Evolutionary conservation across 2,888 invertebrate species (phyloP).

Genomic region (Coenonympha glycerion): DNA sequence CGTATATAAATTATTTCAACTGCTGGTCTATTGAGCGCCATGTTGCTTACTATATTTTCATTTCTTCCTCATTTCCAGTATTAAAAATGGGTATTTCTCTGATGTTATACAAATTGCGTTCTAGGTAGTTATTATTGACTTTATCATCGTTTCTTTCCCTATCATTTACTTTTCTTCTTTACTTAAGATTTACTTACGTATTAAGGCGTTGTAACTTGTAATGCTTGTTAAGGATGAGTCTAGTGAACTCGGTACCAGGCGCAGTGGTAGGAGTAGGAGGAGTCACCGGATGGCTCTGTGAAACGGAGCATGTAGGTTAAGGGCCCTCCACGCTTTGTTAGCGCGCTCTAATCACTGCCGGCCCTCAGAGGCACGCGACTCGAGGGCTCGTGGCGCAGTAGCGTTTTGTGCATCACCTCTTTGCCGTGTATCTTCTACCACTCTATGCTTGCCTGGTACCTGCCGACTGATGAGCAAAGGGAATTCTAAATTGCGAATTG

Average conservation of each 20-base stretch:
- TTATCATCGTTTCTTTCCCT: too few species aligned
- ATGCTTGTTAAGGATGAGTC: constrained; percentile 42
- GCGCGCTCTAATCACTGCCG: constrained; percentile 74
- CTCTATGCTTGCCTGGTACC: constrained; percentile 45
- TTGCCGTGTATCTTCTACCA: constrained; percentile 46
- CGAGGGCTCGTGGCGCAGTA: constrained; percentile 63
- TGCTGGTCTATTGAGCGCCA: too few species aligned
- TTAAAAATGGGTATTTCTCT: too few species aligned
- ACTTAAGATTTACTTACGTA: not conserved
- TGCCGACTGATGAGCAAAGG: constrained; percentile 31
- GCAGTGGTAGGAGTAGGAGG: constrained; percentile 56
- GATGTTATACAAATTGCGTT: too few species aligned
- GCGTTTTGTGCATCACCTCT: constrained; percentile 67
- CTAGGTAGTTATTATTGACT: too few species aligned
- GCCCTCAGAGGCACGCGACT: constrained; percentile 62
- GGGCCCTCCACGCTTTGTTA: constrained; percentile 70
- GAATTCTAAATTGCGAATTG: not conserved
- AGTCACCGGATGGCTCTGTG: constrained; percentile 61
- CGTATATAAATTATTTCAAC: too few species aligned
- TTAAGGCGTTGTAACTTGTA: constrained; percentile 3
- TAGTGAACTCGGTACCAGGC: constrained; percentile 47
- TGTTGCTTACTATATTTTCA: too few species aligned
- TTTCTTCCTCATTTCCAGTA: too few species aligned
- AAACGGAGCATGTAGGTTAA: constrained; percentile 75
- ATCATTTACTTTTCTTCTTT: too few species aligned